phyloP scores from a whole-genome alignment of 2,797 vertebrate genomes.

The Rhyacichthys aspro region DNA sequence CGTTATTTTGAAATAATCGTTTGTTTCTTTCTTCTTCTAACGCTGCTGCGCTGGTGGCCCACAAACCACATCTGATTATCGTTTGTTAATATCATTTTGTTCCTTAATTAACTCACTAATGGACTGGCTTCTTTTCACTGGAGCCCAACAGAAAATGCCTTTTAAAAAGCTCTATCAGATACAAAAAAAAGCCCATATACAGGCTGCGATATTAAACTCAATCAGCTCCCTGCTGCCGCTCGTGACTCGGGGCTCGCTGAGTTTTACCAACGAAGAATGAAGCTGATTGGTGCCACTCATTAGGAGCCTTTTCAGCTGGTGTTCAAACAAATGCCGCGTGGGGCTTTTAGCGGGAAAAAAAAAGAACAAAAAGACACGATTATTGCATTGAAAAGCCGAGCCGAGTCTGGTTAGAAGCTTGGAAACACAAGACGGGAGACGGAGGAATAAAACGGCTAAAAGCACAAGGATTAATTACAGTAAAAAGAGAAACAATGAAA shows the following conservation, averaged over 20 bases:
- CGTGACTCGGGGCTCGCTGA: too few relatives aligned
- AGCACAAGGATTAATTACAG: neutral
- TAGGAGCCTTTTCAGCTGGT: constrained; percentile 38
- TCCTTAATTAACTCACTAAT: constrained; percentile 12
- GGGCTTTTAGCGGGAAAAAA: neutral
- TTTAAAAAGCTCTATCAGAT: neutral
- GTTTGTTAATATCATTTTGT: constrained; percentile 31
- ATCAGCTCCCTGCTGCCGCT: constrained; percentile 18
- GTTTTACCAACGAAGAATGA: constrained; percentile 26
- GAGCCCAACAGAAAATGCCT: neutral
- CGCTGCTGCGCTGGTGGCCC: neutral
- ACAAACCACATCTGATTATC: neutral
- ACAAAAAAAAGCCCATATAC: constrained; percentile 7
- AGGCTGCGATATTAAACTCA: constrained; percentile 9
- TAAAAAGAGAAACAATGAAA: neutral
- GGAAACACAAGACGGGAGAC: constrained; percentile 8
- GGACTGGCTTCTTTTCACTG: constrained; percentile 3
- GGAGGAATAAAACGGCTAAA: neutral
- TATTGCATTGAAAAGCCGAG: constrained; percentile 11
- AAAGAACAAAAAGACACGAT: constrained; percentile 13
- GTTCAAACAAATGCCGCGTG: constrained; percentile 20
- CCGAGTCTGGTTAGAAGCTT: neutral
- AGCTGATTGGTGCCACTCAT: constrained; percentile 52
- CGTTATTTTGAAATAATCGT: neutral
- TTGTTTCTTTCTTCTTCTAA: neutral